Evolutionary conservation across 2,888 invertebrate species (phyloP).

Genomic region (Polydesmus complanatus): DNA sequence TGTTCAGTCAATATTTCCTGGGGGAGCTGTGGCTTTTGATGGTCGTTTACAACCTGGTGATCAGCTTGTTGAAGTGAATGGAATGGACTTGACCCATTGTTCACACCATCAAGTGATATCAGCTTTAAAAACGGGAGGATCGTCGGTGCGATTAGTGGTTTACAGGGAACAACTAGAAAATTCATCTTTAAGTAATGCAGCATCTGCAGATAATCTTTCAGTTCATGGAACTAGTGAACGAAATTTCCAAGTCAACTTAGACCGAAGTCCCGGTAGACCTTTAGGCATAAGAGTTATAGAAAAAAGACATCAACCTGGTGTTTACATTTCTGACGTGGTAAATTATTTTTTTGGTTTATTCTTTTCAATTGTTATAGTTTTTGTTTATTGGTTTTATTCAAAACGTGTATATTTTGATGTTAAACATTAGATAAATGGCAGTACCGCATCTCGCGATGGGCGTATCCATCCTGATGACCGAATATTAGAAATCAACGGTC

Average conservation of each 20-base stretch:
- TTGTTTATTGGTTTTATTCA: background rate
- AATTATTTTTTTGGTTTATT: background rate
- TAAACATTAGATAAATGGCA: conserved; percentile 30
- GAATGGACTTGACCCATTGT: conserved; percentile 16
- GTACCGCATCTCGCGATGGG: conserved; percentile 33
- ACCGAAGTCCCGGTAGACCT: conserved; percentile 31
- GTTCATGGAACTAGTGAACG: conserved; percentile 25
- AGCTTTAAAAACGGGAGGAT: conserved; percentile 28
- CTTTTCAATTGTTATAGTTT: too few species aligned
- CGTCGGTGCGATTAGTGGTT: conserved; percentile 34
- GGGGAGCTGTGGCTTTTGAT: conserved; percentile 33
- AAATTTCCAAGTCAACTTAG: conserved; percentile 32
- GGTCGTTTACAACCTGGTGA: conserved; percentile 34
- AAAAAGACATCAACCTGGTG: conserved; percentile 27
- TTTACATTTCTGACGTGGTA: conserved; percentile 26
- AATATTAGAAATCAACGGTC: conserved; percentile 36
- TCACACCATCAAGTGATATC: conserved; percentile 15
- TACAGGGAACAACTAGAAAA: conserved; percentile 31
- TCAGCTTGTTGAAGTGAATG: conserved; percentile 33
- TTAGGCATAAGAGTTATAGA: conserved; percentile 35
- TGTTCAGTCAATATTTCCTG: conserved; percentile 35
- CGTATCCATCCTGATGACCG: conserved; percentile 35
- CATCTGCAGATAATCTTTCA: conserved; percentile 18
- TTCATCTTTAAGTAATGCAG: conserved; percentile 10
- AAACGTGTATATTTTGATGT: background rate